phyloP scores from a whole-genome alignment of 2,113 vertebrate species.

The Hydrochoerus hydrochaeris region DNA sequence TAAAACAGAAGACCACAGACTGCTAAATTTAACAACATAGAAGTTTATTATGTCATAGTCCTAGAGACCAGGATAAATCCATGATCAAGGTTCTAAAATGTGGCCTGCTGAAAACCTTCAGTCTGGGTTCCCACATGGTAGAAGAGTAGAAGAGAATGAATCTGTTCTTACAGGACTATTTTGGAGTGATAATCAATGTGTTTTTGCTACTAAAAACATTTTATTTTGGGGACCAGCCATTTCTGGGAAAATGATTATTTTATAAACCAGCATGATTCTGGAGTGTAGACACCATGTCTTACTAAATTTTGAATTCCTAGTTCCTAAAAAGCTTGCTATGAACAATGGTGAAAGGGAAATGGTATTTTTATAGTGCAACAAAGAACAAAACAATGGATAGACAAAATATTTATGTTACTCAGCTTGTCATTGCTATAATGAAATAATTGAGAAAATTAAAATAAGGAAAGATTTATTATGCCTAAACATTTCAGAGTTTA shows the following conservation, averaged over 20 bases:
- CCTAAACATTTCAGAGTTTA: neutral
- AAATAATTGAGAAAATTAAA: neutral
- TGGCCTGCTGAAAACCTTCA: neutral
- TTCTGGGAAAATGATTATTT: neutral
- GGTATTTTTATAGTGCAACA: neutral
- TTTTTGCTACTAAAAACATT: neutral
- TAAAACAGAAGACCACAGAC: neutral
- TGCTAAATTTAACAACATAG: neutral
- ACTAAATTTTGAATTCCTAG: neutral
- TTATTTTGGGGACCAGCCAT: neutral
- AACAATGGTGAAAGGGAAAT: neutral
- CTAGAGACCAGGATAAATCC: neutral
- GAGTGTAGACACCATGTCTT: neutral
- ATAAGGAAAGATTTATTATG: neutral
- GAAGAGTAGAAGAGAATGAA: neutral
- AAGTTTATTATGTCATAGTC: neutral
- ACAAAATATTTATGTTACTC: neutral
- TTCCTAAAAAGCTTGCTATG: neutral
- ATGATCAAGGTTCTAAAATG: neutral
- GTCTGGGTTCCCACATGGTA: no score
- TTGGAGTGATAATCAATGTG: neutral
- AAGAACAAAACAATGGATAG: neutral
- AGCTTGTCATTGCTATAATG: neutral
- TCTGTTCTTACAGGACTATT: fast-evolving
- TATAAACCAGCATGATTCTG: neutral